Evolutionary conservation across 2,888 invertebrate species (phyloP), one percentile per base, ranked within the genome.

Genomic region (Eledona agricola): DNA sequence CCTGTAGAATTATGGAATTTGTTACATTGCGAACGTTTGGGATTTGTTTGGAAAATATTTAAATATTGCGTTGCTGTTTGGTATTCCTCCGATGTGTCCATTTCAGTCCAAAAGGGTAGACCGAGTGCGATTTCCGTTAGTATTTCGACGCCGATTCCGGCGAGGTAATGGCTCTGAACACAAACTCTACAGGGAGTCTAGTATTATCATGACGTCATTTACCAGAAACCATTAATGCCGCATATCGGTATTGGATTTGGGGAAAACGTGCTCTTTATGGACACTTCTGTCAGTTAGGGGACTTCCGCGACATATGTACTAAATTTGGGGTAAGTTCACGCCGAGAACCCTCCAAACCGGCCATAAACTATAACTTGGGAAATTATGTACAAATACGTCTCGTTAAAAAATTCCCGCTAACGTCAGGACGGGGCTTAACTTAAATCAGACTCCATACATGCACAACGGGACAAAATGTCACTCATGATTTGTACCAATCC

Each of bases 221-320:
- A 57, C 32, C 35, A 55, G 53, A 55, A 59, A 54, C 55, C 60
- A 60, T 57, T 62, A 60, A 59, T 54, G 57, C 43, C 38, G 59
- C 57, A 61, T 61, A 62, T 62, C 58, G 60, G 59, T 62, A 61
- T 64, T 62, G 57, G 59, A 59, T 61, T 62, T 60, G 47, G 43
- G 57, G 50, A 25, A 54, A 62, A 62, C 53, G 58, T 63, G 58
- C 57, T 59, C 60, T 63, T 60, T 60, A 61, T 64, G 50, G 57
- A 57, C 55, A 57, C 46, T 58, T 59, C 37, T 43, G 46, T 54
- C 49, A 51, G 56, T 53, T 55, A 34, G 53, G 55, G 57, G 46
- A 58, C 46, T 53, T 51, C 46, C 34, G 52, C 53, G 53, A 58
- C 60, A 60, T 57, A 59, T 55, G 60, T 53, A 52, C 37, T 20